Conservation (phyloP, 2,888 invertebrate species). For the Hirudinaria manillensis region DNA sequence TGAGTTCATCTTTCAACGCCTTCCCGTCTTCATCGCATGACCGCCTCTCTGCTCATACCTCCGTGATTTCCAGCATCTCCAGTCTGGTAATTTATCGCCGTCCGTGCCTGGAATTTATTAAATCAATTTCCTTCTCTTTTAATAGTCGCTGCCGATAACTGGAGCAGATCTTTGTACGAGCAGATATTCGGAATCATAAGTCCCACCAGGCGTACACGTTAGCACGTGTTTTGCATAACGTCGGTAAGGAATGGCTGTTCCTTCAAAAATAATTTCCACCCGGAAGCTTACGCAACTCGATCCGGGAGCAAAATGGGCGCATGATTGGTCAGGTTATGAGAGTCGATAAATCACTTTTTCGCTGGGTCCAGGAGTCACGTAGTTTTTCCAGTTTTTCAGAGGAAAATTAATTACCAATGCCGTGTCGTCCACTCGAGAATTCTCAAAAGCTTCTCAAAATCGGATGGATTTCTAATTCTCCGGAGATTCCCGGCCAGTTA, state of each 20-base stretch:
- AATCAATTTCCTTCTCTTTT: slow-evolving; percentile 11
- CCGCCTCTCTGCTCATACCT: slow-evolving; percentile 4
- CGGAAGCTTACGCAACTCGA: not conserved
- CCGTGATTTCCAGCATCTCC: slow-evolving; percentile 14
- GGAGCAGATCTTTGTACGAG: not conserved
- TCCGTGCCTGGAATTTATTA: slow-evolving; percentile 14
- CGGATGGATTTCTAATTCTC: no score
- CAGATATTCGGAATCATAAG: slow-evolving; percentile 1
- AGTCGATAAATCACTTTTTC: slow-evolving; percentile 9
- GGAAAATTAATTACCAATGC: slow-evolving; percentile 10
- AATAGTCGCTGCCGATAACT: slow-evolving; percentile 13
- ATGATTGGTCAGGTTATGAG: not conserved
- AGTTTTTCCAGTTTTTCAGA: not conserved
- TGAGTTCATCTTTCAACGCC: slow-evolving; percentile 15
- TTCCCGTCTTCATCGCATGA: not conserved
- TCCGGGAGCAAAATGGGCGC: not conserved
- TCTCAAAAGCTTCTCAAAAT: no score
- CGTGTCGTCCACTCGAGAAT: no score
- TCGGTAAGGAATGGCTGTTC: not conserved
- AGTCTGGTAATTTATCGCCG: slow-evolving; percentile 8
- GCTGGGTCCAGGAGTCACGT: not conserved
- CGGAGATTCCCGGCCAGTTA: no score
- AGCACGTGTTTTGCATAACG: not conserved
- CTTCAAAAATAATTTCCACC: not conserved
- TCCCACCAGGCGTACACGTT: not conserved